These are phyloP conservation scores for Acrossocheilus wenchowensis DNA, from an alignment of 2,797 vertebrate species.

Conservation along the genomic window DNA sequence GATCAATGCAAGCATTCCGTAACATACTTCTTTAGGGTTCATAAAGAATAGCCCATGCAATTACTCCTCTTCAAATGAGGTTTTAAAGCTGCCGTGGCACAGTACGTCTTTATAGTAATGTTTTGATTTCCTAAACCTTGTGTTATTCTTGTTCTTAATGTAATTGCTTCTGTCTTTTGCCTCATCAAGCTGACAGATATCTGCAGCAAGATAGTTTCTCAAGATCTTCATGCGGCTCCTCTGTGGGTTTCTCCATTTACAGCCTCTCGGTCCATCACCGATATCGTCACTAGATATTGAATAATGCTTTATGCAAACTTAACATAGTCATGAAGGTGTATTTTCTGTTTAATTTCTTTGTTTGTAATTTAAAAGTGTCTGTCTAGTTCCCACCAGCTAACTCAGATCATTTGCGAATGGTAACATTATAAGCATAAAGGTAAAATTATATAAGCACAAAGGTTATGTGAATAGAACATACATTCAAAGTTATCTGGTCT, in stretches of 20 bases:
- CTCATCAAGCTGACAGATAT: slow-evolving; percentile 79
- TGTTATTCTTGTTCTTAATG: slow-evolving; percentile 75
- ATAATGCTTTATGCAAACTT: background rate
- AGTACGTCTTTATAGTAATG: slow-evolving; percentile 71
- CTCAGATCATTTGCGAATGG: background rate
- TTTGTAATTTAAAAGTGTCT: background rate
- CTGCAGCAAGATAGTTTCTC: slow-evolving; percentile 66
- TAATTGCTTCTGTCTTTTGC: slow-evolving; percentile 78
- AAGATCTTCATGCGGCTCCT: slow-evolving; percentile 55
- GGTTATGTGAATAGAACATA: too few relatives aligned
- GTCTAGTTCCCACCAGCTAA: background rate
- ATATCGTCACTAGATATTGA: background rate
- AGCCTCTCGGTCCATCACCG: background rate
- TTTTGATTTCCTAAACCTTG: slow-evolving; percentile 78
- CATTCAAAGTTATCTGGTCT: too few relatives aligned
- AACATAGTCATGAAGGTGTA: background rate
- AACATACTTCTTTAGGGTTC: slow-evolving; percentile 65
- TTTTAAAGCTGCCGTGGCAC: slow-evolving; percentile 71
- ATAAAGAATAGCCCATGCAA: slow-evolving; percentile 76
- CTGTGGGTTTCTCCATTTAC: slow-evolving; percentile 18
- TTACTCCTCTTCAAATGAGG: slow-evolving; percentile 77
- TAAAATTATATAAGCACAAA: too few relatives aligned
- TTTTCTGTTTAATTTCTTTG: background rate
- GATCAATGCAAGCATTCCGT: slow-evolving; percentile 73
- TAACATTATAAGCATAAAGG: too few relatives aligned